Evolutionary conservation across 1,140 invertebrate genomes (phyloP), one percentile per base, ranked within the genome.

Genomic region (Drosophila bifasciata): DNA sequence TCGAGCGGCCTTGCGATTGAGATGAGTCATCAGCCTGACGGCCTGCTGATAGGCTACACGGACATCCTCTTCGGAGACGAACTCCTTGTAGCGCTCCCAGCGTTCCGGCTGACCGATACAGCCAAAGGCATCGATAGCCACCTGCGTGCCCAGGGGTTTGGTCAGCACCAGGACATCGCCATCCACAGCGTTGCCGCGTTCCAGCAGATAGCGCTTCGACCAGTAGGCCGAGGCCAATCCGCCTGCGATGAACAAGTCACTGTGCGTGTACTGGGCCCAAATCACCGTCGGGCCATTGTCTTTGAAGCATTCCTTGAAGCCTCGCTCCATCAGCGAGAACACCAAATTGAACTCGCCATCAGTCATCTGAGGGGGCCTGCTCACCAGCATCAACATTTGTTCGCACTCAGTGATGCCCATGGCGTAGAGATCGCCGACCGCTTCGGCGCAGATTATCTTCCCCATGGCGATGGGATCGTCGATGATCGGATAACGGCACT

Each of bases 401-500:
- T 99, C 98, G 93, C 98, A 99, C 91, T 99, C 97, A 0, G 97
- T 99, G 13, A 99, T 98, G 70, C 99, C 99, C 98, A 99, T 98
- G 0, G 99, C 98, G 92, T 99, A 99, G 70, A 99, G 92, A 92
- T 99, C 98, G 93, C 98, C 99, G 44, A 99, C 93, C n/a, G 99
- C 98, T 93, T 99, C 99, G 32, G 98, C 97, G 93, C 98, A 99
- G 1, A 98, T 97, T 76, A 99, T 99, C 93, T 99, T 98, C 93
- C 98, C 98, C 98, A 99, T 97, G 95, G 99, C 98, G 85, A 99
- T 99, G 3, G 98, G 98, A 93, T 99, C 98, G 91, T 99, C 98
- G 36, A 99, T 97, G 48, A 99, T 93, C 8, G 98, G 98, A 92
- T 99, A 99, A 91, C 99, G 99, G 92, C 99, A 99, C 92, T 99